Conservation (phyloP, 2,797 vertebrate species). For the Pristis pectinata region DNA sequence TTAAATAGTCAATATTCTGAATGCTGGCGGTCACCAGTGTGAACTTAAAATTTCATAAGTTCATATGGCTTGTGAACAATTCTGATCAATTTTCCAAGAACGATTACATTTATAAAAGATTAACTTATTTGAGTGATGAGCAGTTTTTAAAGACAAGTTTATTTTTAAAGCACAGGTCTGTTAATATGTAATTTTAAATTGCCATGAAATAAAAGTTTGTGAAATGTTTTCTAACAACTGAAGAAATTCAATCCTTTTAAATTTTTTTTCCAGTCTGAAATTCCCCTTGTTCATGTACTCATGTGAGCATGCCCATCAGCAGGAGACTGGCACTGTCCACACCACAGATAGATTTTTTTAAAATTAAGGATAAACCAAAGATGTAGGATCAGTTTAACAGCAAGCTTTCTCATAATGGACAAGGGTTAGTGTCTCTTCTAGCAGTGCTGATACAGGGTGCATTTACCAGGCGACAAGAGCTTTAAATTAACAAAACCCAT, state of each 20-base stretch:
- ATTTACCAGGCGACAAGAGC: neutral
- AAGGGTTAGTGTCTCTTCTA: neutral
- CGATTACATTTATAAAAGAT: no score
- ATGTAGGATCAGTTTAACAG: slow-evolving; percentile 19
- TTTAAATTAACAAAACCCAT: neutral
- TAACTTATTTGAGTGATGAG: neutral
- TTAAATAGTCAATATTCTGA: neutral
- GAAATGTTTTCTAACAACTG: neutral
- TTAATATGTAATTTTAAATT: neutral
- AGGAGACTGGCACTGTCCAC: neutral
- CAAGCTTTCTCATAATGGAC: neutral
- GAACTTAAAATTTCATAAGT: neutral
- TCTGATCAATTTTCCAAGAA: neutral
- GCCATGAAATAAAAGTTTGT: no score
- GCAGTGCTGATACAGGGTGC: neutral
- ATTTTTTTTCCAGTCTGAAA: neutral
- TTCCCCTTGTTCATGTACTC: neutral
- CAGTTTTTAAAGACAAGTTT: neutral
- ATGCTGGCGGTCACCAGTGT: neutral
- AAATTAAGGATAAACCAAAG: neutral
- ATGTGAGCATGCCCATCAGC: neutral
- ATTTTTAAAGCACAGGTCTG: neutral
- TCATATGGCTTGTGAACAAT: neutral
- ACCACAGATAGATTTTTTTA: neutral
- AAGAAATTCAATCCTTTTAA: neutral